Evolutionary conservation across 2,888 invertebrate species (phyloP).

Genomic region (Clivina fossor): DNA sequence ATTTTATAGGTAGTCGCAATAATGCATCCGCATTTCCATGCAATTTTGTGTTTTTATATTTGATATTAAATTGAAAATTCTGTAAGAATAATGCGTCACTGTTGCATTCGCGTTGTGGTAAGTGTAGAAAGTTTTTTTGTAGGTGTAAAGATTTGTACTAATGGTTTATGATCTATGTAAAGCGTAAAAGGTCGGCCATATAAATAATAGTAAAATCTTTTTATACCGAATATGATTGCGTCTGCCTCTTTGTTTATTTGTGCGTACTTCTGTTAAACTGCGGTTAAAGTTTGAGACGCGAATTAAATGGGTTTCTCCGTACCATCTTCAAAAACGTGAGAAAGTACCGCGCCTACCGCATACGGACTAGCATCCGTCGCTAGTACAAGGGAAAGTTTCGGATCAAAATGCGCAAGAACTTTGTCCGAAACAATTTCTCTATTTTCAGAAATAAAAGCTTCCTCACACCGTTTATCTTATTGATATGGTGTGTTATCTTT

Average conservation of each 20-base stretch:
- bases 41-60: background rate
- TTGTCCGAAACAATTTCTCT: constrained; percentile 38
- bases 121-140: constrained; percentile 1
- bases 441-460: constrained; percentile 41
- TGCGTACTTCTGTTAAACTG: constrained; percentile 43
- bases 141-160: constrained; percentile 30
- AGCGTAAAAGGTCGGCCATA: constrained; percentile 49
- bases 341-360: constrained; percentile 46
- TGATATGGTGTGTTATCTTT: constrained; percentile 37
- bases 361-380: constrained; percentile 43
- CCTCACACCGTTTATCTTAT: constrained; percentile 38
- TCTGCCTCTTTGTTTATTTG: constrained; percentile 45
- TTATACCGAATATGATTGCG: constrained; percentile 47
- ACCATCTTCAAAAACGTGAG: constrained; percentile 45
- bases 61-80: constrained; percentile 2
- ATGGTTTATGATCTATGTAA: constrained; percentile 48
- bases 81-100: constrained; percentile 11
- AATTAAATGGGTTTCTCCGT: constrained; percentile 48
- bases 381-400: constrained; percentile 41
- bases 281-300: constrained; percentile 46
- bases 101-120: constrained; percentile 13
- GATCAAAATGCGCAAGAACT: constrained; percentile 42
- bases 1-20: constrained; percentile 4
- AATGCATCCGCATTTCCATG: constrained; percentile 7
- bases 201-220: constrained; percentile 49